Base-by-base conservation (phyloP, 1,140 invertebrate species). In the Lasioglossum baleicum region DNA sequence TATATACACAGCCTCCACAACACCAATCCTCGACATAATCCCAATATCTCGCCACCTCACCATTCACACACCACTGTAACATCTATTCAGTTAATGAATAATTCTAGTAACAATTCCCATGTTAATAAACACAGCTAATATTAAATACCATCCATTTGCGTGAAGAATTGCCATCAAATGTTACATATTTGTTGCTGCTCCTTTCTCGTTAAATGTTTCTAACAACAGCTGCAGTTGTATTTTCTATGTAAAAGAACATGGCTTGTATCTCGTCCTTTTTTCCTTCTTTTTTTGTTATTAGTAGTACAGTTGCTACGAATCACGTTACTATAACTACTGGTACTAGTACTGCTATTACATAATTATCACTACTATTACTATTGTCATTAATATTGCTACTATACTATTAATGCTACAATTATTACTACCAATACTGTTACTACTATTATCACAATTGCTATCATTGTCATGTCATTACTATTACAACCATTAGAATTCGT, bases 1-100 rank as follows among this genome's bases (percentile, higher is more conserved):
- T 98, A 98, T 91, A 92, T 99, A 81, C 96, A 97, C 83, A 93
- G 91, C 74, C 91, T 93, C 70, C 83, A 91, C 61, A 93, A 93
- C 81, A 93, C 92, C n/a, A 93, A 93, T 86, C 92, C 92, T 65
- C 83, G 90, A 77, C 88, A 91, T 83, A 90, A 89, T 82, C 85
- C 90, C 17, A 89, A 75, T 63, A 89, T 88, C 48, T 84, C 91
- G 68, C 78, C 91, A 40, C 81, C 89, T 35, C 88, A 92, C 74
- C 91, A 92, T 86, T 87, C 90, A 26, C 91, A 91, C 72, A 88
- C 86, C 58, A 87, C 90, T n/a, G 85, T 92, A n/a, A 85, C 90
- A 67, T 85, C 92, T 44, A 92, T 93, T 72, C 90, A 92, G 73
- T 77, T 93, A 69, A 90, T 92, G 87, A 92, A 93, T 82, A 93